Evolutionary conservation across 2,113 vertebrate species (phyloP), one percentile per base, ranked within the genome.

Genomic region (Pluvialis apricaria): DNA sequence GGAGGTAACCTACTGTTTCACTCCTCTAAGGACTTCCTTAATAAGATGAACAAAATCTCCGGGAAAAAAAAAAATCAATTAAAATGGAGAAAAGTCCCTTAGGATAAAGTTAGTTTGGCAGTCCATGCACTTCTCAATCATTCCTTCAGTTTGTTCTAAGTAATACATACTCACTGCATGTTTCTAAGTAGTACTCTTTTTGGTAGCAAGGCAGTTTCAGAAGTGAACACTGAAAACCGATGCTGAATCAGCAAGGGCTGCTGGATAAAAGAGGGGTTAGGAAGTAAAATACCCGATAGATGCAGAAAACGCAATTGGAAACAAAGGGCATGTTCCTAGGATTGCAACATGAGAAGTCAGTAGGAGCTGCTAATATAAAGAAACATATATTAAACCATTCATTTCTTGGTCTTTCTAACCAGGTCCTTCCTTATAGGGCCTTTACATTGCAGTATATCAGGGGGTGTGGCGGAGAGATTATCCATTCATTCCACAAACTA

Each of bases 51-150:
- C 84, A 96, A 89, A 92, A 96, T 97, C 96, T 97, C 94, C 0
- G 31, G 45, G 82, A 88, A 97, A 97, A 98, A 94, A 96, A 97
- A 98, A 97, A 97, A 98, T 98, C 96, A 97, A 98, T 98, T 98
- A 98, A 97, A 97, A 96, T 82, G 93, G 86, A 97, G 87, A 97
- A 97, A 96, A 96, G 54, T 96, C 98, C 97, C 97, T 94, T 77
- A 97, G 97, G 97, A 98, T 94, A 91, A 97, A 98, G 96, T 97
- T 96, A 94, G 95, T 96, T 97, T 96, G 94, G 82, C 86, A 96
- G 54, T 92, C 94, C 94, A 49, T 86, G 88, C 82, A 86, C 86
- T 97, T 93, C 93, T 97, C 96, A 96, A 97, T 96, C 96, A 98
- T 95, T 97, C 94, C 89, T 97, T 95, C 92, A 95, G 94, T 92